Conservation (phyloP, 2,113 vertebrate genomes). For the Micromys minutus region DNA sequence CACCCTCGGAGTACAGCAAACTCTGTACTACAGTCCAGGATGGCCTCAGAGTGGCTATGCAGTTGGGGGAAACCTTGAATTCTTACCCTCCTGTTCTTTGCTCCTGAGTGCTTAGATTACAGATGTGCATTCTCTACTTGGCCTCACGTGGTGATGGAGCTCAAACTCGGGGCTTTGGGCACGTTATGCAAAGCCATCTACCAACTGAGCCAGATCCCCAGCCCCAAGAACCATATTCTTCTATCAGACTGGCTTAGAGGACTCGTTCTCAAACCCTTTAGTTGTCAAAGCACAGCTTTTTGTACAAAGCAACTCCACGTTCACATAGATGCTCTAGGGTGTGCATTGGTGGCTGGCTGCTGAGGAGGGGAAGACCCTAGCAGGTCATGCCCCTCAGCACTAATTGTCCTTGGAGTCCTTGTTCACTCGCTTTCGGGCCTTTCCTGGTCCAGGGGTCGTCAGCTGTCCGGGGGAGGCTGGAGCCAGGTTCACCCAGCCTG, state of each 20-base stretch:
- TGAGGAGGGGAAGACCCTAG: background rate
- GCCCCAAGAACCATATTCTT: background rate
- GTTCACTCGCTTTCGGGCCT: background rate
- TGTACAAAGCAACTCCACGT: background rate
- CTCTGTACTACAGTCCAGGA: background rate
- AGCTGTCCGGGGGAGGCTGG: rapidly evolving
- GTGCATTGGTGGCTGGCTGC: background rate
- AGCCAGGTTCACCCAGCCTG: constrained; percentile 63
- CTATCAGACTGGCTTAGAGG: background rate
- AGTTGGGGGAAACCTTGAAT: background rate
- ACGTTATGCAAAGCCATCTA: background rate
- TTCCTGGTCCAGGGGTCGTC: background rate
- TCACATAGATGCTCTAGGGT: constrained; percentile 30
- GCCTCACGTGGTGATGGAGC: background rate
- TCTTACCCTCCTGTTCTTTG: background rate
- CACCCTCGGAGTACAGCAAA: background rate
- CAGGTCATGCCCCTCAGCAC: background rate
- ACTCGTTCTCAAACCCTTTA: constrained; percentile 42
- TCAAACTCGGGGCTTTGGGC: background rate
- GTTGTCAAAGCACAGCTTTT: constrained; percentile 53
- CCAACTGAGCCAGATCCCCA: background rate
- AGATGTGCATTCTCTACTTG: background rate
- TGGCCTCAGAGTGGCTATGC: background rate
- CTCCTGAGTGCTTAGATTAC: background rate
- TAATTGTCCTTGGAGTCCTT: background rate